These are phyloP conservation scores for Palloptera scutellata DNA, from an alignment of 2,888 invertebrate species.

Conservation along the genomic window DNA sequence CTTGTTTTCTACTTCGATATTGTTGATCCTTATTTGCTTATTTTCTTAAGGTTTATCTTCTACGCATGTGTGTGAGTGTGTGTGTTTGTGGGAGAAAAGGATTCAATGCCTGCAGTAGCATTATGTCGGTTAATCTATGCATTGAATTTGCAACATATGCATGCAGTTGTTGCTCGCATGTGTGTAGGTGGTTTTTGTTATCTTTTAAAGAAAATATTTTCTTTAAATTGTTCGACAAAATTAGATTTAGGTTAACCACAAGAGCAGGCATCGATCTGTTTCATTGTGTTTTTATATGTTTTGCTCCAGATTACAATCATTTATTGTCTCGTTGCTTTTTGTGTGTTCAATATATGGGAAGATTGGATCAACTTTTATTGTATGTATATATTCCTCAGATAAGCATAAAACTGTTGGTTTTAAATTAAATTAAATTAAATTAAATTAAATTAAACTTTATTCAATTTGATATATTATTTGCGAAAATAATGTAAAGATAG, in stretches of 20 bases:
- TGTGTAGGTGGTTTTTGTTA: conserved; percentile 44
- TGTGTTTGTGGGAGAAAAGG: too few species aligned
- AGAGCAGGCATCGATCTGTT: conserved; percentile 36
- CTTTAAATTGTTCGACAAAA: conserved; percentile 52
- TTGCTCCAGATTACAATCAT: conserved; percentile 23
- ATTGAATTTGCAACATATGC: conserved; percentile 42
- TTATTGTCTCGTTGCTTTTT: conserved; percentile 19
- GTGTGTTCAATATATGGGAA: conserved; percentile 17
- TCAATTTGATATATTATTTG: too few species aligned
- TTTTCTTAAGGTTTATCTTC: conserved; percentile 18
- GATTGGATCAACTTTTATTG: conserved; percentile 14
- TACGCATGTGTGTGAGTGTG: too few species aligned
- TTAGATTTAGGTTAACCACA: conserved; percentile 55
- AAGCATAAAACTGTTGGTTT: not conserved
- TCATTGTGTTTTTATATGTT: conserved; percentile 2
- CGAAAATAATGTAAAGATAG: too few species aligned
- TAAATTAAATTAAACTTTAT: not conserved
- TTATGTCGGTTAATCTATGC: not conserved
- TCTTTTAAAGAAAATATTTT: conserved; percentile 46
- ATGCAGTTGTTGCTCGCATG: conserved; percentile 35
- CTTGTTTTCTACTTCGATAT: too few species aligned
- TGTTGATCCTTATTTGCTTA: conserved; percentile 27
- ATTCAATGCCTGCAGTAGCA: too few species aligned
- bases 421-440: not conserved
- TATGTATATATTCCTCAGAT: not conserved